Evolutionary conservation across 2,888 invertebrate species (phyloP), one percentile per base, ranked within the genome.

Genomic region (Nebria brevicollis): DNA sequence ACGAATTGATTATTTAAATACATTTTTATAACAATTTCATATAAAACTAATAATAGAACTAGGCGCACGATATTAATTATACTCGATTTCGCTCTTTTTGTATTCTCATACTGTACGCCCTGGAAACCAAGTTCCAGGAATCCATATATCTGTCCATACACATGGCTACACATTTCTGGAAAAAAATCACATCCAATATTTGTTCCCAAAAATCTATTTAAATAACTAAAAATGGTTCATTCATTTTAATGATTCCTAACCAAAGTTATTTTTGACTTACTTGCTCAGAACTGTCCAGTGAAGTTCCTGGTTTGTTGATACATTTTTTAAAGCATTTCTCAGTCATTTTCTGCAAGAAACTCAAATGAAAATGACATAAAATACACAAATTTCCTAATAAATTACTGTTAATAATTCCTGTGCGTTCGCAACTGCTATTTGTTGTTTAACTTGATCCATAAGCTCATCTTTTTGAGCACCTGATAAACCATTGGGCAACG

Each of bases 101-200:
- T 85, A 98, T 91, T 87, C 98, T 93, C 88, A 92, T 93, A 83
- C 95, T 94, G 88, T 98, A 98, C 0, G 97, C 94, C 89, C 95
- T 94, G 11, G 97, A 96, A 11, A 98, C 97, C 78, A 97, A 90
- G 89, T 97, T 97, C 95, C 96, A 98, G 2, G 97, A 94, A 87
- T 99, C 98, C 96, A 98, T 96, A 91, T 97, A 99, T 86, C 98
- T 92, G 89, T 98, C 98, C 98, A 98, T 98, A 89, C 98, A 98
- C 96, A 98, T 97, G 0, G 97, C 96, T 85, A 98, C 93, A 88
- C 98, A 98, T 94, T 97, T 98, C 94, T 98, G 94, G 75, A 91
- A 92, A 83, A 83, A 81, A 75, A 66, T 70, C 72, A 82, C 77
- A 82, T 81, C 73, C 75, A 26, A 79, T 66, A 64, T 70, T 64